Percentiles rank a stretch among this genome's conserved stretches.
Conservation (phyloP, 2,113 vertebrate species). For the Tragelaphus strepsiceros region DNA sequence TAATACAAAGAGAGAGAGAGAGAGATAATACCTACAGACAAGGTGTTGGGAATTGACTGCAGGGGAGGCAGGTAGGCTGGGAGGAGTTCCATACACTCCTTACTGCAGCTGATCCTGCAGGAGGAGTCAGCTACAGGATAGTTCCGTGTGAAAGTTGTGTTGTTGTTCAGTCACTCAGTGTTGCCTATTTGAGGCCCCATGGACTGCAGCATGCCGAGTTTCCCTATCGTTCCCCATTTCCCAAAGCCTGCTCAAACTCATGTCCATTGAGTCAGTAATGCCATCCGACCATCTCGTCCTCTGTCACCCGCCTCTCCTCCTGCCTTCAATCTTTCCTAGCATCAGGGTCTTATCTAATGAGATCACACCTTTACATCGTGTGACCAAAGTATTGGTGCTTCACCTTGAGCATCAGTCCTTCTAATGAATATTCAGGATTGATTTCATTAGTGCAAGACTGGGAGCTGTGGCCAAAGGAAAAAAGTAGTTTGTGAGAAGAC, state of each 20-base stretch:
- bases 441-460: background rate
- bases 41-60: background rate
- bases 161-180: background rate
- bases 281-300: background rate
- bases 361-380: background rate
- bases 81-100: rapidly evolving
- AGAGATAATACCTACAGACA: background rate
- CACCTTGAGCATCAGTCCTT: background rate
- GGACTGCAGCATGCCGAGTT: background rate
- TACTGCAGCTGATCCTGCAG: no score
- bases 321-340: background rate
- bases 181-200: background rate
- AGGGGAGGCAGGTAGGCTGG: background rate
- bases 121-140: background rate
- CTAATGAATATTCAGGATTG: background rate
- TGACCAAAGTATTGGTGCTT: background rate
- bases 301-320: background rate
- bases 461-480: background rate
- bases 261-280: background rate
- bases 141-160: background rate
- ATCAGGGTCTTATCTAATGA: background rate
- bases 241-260: background rate
- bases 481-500: background rate
- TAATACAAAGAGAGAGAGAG: background rate
- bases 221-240: background rate